Conservation (phyloP, 2,888 invertebrate genomes). For the Drosophila stalkeri region DNA sequence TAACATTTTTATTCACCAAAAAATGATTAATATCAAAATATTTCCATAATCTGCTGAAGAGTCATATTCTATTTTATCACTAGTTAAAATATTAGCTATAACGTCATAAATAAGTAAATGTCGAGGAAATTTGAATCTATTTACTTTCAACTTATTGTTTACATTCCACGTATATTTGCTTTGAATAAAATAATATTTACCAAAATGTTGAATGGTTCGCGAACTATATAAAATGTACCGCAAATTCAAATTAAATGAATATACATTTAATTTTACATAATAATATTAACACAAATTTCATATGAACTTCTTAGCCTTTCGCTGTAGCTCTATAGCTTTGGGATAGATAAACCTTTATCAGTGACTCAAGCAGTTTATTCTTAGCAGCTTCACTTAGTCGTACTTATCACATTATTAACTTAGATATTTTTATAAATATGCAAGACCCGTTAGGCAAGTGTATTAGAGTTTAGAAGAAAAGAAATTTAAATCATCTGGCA, state of each 20-base stretch:
- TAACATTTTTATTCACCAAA: too few species aligned
- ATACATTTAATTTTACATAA: not conserved
- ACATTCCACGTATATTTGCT: not conserved
- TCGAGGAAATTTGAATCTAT: not conserved
- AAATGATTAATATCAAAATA: not conserved
- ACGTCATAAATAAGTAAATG: not conserved
- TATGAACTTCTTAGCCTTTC: not conserved
- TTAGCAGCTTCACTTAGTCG: too few species aligned
- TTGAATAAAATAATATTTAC: slow-evolving; percentile 2
- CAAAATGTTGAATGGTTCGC: not conserved
- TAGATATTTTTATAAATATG: not conserved
- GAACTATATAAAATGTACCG: not conserved
- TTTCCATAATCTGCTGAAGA: not conserved
- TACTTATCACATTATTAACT: not conserved
- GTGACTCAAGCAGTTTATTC: not conserved
- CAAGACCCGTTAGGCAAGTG: not conserved
- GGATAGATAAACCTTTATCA: not conserved
- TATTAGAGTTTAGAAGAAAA: slow-evolving; percentile 14
- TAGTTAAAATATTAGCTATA: not conserved
- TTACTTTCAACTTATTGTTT: not conserved
- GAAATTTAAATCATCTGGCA: slow-evolving; percentile 33
- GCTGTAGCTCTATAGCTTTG: not conserved
- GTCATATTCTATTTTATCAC: not conserved
- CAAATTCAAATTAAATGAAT: not conserved
- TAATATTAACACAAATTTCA: not conserved